Evolutionary conservation across 92 coral and sea anemone genomes (phyloP), one percentile per base, ranked within the genome.

Genomic region (Porites rus): DNA sequence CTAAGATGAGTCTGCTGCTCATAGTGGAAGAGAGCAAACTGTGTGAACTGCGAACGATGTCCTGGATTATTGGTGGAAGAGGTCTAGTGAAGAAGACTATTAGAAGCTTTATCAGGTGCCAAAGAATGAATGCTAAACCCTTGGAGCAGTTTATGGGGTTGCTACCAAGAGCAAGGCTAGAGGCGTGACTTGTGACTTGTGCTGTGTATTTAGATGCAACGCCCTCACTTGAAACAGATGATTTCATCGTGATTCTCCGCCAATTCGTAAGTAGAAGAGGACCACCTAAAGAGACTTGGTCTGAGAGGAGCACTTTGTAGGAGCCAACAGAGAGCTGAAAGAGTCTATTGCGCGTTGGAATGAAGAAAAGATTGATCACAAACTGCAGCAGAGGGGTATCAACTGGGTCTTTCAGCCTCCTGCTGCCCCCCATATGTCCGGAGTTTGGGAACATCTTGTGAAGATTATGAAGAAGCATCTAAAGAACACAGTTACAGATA

Each of bases 251-350:
- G 38, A 31, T 31, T 31, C 4, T 31, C 4, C 38, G 38, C 38
- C 38, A 31, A 31, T 31, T 31, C 38, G 38, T 31, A 1, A 69
- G 90, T 64, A 90, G 91, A 62, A 91, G 92, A 88, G 92, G 90
- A 61, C 89, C 94, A 54, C 90, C 92, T 18, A 84, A 88, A 53
- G 92, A 92, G 61, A 84, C 88, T 54, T 75, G 90, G 79, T 89
- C 93, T 2, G 93, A 92, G 61, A 70, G 89, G 61, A 91, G 93
- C 2, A 92, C 91, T 92, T 92, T 74, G 87, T 92, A n/a, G 95
- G 95, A 16, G 91, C 88, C 6, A 74, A 86, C 69, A 89, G 70
- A 24, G 25, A 24, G 25, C 52, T 92, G 54, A 83, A 80, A 14
- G 90, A 92, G 68, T 84, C 90, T 58, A 69, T 87, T 50, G 59